Base-by-base conservation (phyloP, 2,797 vertebrate genomes). In the Ctenopoma kingsleyae region DNA sequence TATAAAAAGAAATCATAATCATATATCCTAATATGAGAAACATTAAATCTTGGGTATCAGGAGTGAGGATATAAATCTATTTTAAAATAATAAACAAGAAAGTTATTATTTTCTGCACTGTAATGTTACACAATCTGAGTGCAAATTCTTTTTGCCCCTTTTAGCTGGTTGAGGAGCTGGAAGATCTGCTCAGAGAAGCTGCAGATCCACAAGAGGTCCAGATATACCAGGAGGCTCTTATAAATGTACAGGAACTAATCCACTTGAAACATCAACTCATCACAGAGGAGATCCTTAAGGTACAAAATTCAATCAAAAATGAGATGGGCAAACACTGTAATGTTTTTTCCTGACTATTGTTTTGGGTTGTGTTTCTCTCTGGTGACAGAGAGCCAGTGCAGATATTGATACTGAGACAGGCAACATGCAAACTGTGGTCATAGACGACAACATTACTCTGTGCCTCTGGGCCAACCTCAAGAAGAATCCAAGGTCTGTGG, bases 391-490 rank as follows among this genome's bases (percentile, higher is more conserved):
- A 8, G 95, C 96, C 57, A 93, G 65, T 40, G 67, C 55, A 10
- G 87, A 91, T 36, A 89, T 91, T 11, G 96, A 98, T 86, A 86
- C 92, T 0, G 95, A 96, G 64, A 96, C 94, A 0, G 96, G 96
- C 46, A 97, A 98, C 88, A 97, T 98, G 96, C 95, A 97, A 73
- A 93, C 87, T 41, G 89, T 95, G 64, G 81, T 97, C 65, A 91
- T 69, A 75, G 92, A 95, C 51, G 87, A 94, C 51, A 95, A 95
- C 10, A 2, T 94, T 20, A 96, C 95, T 1, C 84, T 98, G 8
- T 97, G 96, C 72, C 65, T 99, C 48, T 99, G 98, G 97, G 96
- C 94, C 56, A 99, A 99, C 89, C 93, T 99, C 67, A 96, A 93
- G 82, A 97, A 95, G 90, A 96, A 96, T 74, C 84, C 91, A 55